Evolutionary conservation across 2,113 vertebrate genomes (phyloP), one percentile per base, ranked within the genome.

Genomic region (Aspidoscelis tigris): DNA sequence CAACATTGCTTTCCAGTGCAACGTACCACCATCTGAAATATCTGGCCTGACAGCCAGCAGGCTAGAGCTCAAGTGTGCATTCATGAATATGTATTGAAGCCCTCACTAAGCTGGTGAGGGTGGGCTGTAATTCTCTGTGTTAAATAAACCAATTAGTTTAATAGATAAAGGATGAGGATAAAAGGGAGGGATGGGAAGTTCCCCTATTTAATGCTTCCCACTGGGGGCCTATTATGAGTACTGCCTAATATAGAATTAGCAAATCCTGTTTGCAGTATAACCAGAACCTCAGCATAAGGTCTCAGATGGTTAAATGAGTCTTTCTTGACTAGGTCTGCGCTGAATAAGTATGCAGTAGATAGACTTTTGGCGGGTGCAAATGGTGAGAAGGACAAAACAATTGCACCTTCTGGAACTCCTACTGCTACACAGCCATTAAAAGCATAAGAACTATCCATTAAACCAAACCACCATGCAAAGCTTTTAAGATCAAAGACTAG

Each of bases 31-130:
- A 44, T 8, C 8, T 39, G 76, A 50, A 65, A 33, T 50, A 73
- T 50, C 58, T 8, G 20, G 65, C 58, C 71, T 47, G 71, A 65
- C 69, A 79, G 70, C 69, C 21, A 75, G 78, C 58, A 68, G 43
- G 12, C 22, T 50, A 21, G 9, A 44, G 77, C 81, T 68, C 26
- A 66, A 83, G 26, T 66, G 26, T 80, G 70, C 26, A 11, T 74
- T 85, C 70, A 85, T 85, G 70, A 85, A 85, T 85, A 85, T 72
- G 16, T 33, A 72, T 64, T 64, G 65, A 84, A 65, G 69, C 76
- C 73, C 26, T 84, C 53, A 22, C 33, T 78, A 68, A 47, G 76
- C 50, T 53, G 81, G 0, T 0, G 50, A 78, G 82, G 61, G 58
- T 85, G 44, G 69, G 41, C 33, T 78, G 58, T 4, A 10, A 24